A percentile compares a stretch with the other conserved stretches of the same genome.
Conservation (phyloP, 2,888 invertebrate species). For the Torymus aiolomorphi region DNA sequence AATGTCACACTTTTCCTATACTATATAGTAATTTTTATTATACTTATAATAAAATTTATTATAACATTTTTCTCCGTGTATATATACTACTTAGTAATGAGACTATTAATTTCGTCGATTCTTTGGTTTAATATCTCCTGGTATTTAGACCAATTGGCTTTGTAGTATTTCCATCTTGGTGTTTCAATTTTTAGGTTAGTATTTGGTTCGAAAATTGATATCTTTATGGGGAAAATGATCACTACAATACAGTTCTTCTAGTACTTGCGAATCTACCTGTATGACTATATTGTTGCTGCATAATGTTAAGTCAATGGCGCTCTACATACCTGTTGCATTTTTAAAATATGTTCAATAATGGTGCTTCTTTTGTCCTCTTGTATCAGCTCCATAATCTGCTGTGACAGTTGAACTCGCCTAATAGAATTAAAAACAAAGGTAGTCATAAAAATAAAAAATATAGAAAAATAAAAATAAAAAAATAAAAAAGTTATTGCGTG, state of each 20-base stretch:
- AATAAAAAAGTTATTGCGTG: too few relatives aligned
- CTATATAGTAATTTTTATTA: too few relatives aligned
- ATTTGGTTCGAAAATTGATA: background rate
- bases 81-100: too few relatives aligned
- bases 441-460: too few relatives aligned
- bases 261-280: background rate
- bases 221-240: slow-evolving; percentile 59
- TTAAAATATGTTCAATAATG: slow-evolving; percentile 5
- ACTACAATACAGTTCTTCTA: slow-evolving; percentile 14
- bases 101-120: background rate
- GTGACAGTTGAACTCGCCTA: slow-evolving; percentile 61
- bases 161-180: slow-evolving; percentile 57
- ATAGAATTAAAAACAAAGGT: slow-evolving; percentile 57
- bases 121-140: slow-evolving; percentile 26
- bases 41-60: too few relatives aligned
- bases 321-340: background rate
- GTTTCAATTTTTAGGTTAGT: too few relatives aligned
- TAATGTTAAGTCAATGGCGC: background rate
- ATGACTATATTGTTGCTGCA: background rate
- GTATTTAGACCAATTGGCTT: slow-evolving; percentile 56
- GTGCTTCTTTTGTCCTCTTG: slow-evolving; percentile 54
- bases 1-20: too few relatives aligned
- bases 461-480: too few relatives aligned
- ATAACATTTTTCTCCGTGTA: too few relatives aligned
- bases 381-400: slow-evolving; percentile 56